These are phyloP conservation scores for Todus mexicanus DNA, from an alignment of 2,797 vertebrate species.

Conservation along the genomic window DNA sequence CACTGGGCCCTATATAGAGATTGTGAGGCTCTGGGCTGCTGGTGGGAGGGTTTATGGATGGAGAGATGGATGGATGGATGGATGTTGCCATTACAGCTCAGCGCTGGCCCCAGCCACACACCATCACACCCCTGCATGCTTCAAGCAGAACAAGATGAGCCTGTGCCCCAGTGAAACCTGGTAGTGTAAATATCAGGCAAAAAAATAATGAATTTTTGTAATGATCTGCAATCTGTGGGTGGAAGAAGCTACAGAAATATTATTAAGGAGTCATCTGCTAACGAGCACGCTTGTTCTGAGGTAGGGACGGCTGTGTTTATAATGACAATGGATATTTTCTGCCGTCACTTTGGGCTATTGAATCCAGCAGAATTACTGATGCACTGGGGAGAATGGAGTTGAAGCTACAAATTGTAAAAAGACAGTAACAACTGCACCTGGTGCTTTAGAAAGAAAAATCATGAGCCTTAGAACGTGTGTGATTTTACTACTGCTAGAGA, in stretches of 20 bases:
- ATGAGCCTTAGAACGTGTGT: neutral
- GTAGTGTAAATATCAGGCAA: neutral
- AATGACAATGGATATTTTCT: neutral
- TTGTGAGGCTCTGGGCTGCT: neutral
- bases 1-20: neutral
- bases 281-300: neutral
- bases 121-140: rapidly evolving
- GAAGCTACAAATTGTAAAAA: neutral
- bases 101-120: neutral
- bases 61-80: neutral
- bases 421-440: neutral
- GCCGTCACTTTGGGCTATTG: neutral
- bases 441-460: neutral
- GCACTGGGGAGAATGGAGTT: neutral
- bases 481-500: neutral
- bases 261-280: neutral
- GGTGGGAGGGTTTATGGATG: neutral
- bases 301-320: neutral
- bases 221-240: neutral
- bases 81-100: neutral
- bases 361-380: neutral
- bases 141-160: neutral
- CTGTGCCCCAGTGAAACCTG: neutral
- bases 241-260: neutral
- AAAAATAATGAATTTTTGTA: neutral